These are phyloP conservation scores for Ochropleura plecta DNA, from an alignment of 2,888 invertebrate genomes.

Conservation along the genomic window DNA sequence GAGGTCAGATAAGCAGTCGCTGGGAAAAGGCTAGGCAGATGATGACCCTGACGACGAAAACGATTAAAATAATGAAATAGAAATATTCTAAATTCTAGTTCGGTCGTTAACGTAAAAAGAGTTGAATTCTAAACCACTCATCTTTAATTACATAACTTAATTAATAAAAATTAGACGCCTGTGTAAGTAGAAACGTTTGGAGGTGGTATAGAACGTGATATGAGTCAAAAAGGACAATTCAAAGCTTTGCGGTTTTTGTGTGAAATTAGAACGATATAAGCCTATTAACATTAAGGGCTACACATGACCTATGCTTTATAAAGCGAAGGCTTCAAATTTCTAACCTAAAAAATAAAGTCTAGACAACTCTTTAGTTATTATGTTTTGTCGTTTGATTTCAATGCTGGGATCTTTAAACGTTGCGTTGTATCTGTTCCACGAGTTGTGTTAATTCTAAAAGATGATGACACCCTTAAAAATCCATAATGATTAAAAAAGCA, in stretches of 20 bases:
- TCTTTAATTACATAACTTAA: conserved; percentile 1
- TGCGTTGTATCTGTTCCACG: background rate
- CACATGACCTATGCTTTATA: background rate
- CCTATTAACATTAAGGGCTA: background rate
- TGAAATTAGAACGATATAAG: background rate
- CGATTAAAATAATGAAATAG: background rate
- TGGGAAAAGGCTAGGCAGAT: background rate
- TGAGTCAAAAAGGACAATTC: background rate
- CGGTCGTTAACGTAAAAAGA: background rate
- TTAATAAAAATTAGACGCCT: background rate
- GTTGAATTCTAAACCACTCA: background rate
- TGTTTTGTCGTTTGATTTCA: background rate
- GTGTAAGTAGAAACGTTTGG: background rate
- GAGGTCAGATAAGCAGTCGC: too few relatives aligned
- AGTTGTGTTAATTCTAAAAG: background rate
- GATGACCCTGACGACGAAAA: background rate
- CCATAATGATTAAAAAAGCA: background rate
- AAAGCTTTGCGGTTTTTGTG: background rate
- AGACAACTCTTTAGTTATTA: background rate
- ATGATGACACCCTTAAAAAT: background rate
- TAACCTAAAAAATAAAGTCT: background rate
- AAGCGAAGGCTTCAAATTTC: background rate
- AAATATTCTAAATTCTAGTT: background rate
- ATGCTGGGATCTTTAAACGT: background rate
- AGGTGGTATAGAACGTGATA: background rate